Evolutionary conservation across 2,888 invertebrate genomes (phyloP), one percentile per base, ranked within the genome.

Genomic region (Steinernema scapterisci): DNA sequence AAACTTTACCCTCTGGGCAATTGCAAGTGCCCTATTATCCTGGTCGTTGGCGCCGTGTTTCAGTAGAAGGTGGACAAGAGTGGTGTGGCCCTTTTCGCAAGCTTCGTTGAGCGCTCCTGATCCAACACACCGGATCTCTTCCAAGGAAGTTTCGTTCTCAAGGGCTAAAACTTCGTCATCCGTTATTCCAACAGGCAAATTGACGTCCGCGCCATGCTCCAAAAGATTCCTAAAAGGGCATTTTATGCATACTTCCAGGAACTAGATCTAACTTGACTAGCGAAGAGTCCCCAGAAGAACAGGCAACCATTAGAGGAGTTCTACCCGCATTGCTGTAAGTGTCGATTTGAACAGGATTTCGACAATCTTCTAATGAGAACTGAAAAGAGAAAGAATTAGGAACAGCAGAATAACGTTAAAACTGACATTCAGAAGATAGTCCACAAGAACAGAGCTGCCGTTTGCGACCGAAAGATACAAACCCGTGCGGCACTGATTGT

Each of bases 41-140:
- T 88, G 87, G 90, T 97, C 97, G 23, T 92, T 90, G 0, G 96
- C 96, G 23, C 95, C 94, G 86, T 92, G 91, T 82, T 91, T 91
- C 72, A 95, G 89, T 70, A 95, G 89, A 73, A 93, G 88, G 85
- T 94, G 93, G n/a, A 93, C 92, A 85, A 93, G 91, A 31, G 91
- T 90, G 31, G 91, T 89, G 85, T 93, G 92, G 51, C 92, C 90
- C 81, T 91, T 91, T 75, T 91, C 90, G 80, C 92, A 92, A 16
- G 93, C 93, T 87, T 92, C 92, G 51, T 92, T 91, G 46, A 93
- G 88, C 0, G 92, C 90, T 23, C 87, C 83, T 31, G 86, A 81
- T 71, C 88, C 80, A 51, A 78, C 75, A 51, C 84, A 84, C 43
- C 81, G 75, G 19, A 82, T 81, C 70, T 82, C 83, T 77, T 84